Evolutionary conservation across 2,113 vertebrate genomes (phyloP).

Genomic region (Sula dactylatra): DNA sequence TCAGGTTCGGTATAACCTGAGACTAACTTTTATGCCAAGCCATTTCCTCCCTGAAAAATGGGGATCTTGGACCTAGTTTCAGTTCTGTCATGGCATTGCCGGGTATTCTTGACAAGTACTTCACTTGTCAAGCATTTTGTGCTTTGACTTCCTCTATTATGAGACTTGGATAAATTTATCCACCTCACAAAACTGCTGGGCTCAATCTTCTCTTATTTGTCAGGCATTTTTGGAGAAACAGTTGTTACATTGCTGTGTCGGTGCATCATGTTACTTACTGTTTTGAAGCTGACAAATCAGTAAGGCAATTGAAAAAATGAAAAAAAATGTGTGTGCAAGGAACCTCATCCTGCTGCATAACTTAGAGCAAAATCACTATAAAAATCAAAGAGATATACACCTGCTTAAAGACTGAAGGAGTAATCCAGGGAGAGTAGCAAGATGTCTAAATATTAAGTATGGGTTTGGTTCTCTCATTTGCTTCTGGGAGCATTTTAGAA

Average conservation of each 20-base stretch:
- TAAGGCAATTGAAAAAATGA: neutral
- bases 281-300: neutral
- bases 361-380: neutral
- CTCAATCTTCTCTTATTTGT: neutral
- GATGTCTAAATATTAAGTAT: neutral
- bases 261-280: neutral
- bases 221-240: neutral
- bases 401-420: neutral
- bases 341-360: neutral
- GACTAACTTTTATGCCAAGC: neutral
- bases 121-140: neutral
- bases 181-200: neutral
- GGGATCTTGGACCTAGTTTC: neutral
- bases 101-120: neutral
- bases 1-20: neutral
- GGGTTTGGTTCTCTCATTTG: neutral
- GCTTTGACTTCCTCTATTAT: neutral
- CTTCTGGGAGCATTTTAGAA: neutral
- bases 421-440: neutral
- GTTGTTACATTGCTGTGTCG: neutral
- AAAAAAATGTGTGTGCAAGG: neutral
- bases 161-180: neutral
- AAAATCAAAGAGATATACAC: neutral
- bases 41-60: neutral
- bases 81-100: neutral